Conservation (phyloP, 2,113 vertebrate species). For the Seriola aureovittata region DNA sequence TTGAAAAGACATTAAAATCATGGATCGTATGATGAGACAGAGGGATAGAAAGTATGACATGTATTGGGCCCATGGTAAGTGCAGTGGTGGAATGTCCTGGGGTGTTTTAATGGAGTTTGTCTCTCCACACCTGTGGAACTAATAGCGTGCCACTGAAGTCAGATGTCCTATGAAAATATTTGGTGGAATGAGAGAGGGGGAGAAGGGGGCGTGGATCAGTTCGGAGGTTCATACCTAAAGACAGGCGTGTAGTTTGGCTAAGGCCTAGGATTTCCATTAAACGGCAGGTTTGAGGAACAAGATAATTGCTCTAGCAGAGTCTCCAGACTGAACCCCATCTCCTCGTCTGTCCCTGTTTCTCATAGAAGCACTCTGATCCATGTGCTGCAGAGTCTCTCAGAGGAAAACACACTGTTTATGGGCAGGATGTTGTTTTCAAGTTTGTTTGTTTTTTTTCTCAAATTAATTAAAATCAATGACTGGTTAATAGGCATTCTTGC, state of each 20-base stretch:
- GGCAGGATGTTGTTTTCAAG: conserved; percentile 13
- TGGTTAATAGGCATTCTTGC: background rate
- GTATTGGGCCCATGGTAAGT: conserved; percentile 42
- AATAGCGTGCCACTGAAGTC: conserved; percentile 75
- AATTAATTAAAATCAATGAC: background rate
- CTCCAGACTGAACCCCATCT: conserved; percentile 58
- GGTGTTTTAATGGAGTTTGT: conserved; percentile 73
- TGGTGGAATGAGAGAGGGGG: conserved; percentile 64
- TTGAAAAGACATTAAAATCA: conserved; percentile 32
- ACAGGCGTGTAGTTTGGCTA: conserved; percentile 80
- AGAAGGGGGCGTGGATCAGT: conserved; percentile 49
- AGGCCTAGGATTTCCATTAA: conserved; percentile 79
- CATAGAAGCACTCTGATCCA: conserved; percentile 25
- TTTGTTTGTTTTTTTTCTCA: background rate
- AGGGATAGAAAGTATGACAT: conserved; percentile 34
- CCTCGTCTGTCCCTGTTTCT: conserved; percentile 52
- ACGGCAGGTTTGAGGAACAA: conserved; percentile 81
- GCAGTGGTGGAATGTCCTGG: conserved; percentile 66
- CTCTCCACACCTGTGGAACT: conserved; percentile 79
- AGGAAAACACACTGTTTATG: conserved; percentile 4
- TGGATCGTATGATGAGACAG: conserved; percentile 25
- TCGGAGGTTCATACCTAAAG: conserved; percentile 77
- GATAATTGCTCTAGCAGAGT: conserved; percentile 83
- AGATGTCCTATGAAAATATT: conserved; percentile 79
- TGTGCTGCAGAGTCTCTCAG: conserved; percentile 34